phyloP scores from a whole-genome alignment of 2,888 invertebrate genomes.

The Scaeva pyrastri region DNA sequence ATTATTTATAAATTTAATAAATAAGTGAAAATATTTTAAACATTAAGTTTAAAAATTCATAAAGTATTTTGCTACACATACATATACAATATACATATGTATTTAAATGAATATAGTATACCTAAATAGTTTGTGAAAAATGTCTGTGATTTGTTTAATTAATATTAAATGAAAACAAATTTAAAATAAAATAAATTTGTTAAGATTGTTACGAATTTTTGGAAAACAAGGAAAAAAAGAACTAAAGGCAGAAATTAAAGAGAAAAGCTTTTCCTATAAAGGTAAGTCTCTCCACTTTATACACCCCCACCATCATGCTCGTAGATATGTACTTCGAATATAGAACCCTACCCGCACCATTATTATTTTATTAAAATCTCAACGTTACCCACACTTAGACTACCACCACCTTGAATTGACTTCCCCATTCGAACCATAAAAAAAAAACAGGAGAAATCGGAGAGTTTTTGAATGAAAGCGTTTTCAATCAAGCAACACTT shows the following conservation, averaged over 20 bases:
- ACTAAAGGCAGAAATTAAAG: slow-evolving; percentile 35
- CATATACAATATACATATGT: slow-evolving; percentile 26
- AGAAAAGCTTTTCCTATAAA: slow-evolving; percentile 63
- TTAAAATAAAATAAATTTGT: slow-evolving; percentile 38
- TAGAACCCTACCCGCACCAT: too few species aligned
- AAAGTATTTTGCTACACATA: slow-evolving; percentile 58
- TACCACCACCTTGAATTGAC: too few species aligned
- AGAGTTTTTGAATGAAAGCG: slow-evolving; percentile 65
- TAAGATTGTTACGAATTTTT: slow-evolving; percentile 38
- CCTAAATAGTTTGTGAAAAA: slow-evolving; percentile 52
- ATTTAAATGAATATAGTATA: slow-evolving; percentile 4
- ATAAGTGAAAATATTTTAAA: slow-evolving; percentile 67
- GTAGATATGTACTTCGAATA: too few species aligned
- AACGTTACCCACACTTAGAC: slow-evolving; percentile 2
- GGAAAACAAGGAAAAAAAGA: slow-evolving; percentile 33
- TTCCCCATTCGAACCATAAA: background rate
- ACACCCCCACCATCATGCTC: too few species aligned
- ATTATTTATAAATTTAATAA: slow-evolving; percentile 75
- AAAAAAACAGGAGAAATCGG: slow-evolving; percentile 11
- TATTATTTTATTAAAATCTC: background rate
- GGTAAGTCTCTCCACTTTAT: slow-evolving; percentile 53
- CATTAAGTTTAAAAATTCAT: slow-evolving; percentile 42
- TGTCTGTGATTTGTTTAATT: slow-evolving; percentile 77
- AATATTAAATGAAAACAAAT: slow-evolving; percentile 52
- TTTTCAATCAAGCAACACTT: slow-evolving; percentile 53